Base-by-base conservation (phyloP, 1,140 invertebrate genomes). In the Akabosia matsudoensis region DNA sequence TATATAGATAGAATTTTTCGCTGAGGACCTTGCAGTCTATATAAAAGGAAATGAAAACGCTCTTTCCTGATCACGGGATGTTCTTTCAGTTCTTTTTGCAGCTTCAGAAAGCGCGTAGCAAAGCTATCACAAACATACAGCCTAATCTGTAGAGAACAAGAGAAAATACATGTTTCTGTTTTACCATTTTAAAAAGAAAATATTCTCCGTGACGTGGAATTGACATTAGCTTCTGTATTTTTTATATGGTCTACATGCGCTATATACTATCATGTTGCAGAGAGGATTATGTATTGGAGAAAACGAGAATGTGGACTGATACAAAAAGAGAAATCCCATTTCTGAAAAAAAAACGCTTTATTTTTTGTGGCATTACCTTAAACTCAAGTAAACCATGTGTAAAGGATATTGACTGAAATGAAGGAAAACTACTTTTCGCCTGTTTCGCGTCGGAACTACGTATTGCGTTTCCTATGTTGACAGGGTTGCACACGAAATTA, bases 161-260 rank as follows among this genome's bases (percentile, higher is more conserved):
- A 45, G 37, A 45, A 45, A 45, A 45, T 45, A 45, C 37, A 7
- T 18, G 37, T 45, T n/a, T n/a, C n/a, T n/a, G n/a, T n/a, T n/a
- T n/a, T n/a, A n/a, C n/a, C n/a, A n/a, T n/a, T n/a, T n/a, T n/a
- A n/a, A 51, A 51, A 51, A n/a, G n/a, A n/a, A n/a, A n/a, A n/a
- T n/a, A n/a, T n/a, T n/a, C n/a, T n/a, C n/a, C n/a, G n/a, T 67
- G 61, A 67, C 61, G 30, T 7, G 28, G 22, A 67, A 67, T 67
- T 67, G 61, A 67, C 61, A 67, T 16, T 67, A 30, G 26, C 61
- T 67, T 67, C 7, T 7, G 37, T 45, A 10, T 45, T 45, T 45
- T 7, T 7, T 45, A 7, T 18, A 45, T 67, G 30, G 61, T 31
- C 61, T n/a, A n/a, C 24, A 30, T 67, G 61, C n/a, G 31, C 31